Conservation (phyloP, 2,888 invertebrate genomes). For the Aricia artaxerxes region DNA sequence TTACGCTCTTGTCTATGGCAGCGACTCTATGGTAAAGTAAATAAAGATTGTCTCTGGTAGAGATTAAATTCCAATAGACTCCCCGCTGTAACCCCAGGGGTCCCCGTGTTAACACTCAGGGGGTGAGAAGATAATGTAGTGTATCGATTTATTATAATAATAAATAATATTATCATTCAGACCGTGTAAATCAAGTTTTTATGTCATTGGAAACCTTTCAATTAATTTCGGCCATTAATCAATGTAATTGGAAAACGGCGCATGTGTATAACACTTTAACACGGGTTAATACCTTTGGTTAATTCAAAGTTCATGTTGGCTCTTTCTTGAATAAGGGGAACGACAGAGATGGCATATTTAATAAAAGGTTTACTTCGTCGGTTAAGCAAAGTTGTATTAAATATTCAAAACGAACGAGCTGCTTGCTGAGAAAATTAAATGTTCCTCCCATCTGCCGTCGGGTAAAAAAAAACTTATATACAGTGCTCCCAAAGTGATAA, state of each 20-base stretch:
- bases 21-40: background rate
- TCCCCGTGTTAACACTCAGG: conserved; percentile 40
- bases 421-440: no score
- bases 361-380: background rate
- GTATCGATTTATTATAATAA: conserved; percentile 22
- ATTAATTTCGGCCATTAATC: conserved; percentile 5
- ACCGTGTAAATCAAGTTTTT: background rate
- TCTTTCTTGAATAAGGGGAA: background rate
- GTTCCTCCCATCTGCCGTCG: no score
- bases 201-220: conserved; percentile 17
- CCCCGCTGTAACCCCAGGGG: conserved; percentile 40
- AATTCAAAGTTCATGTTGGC: background rate
- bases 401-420: no score
- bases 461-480: no score
- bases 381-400: background rate
- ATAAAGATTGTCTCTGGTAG: conserved; percentile 13
- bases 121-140: conserved; percentile 27
- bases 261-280: background rate
- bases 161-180: conserved; percentile 1
- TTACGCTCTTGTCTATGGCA: background rate
- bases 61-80: conserved; percentile 27
- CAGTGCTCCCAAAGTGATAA: no score
- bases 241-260: background rate
- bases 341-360: background rate
- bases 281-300: background rate